Percentiles rank a stretch among this genome's conserved stretches.
These are phyloP conservation scores for Heliothis peltigera DNA, from an alignment of 2,888 invertebrate genomes.

Conservation along the genomic window DNA sequence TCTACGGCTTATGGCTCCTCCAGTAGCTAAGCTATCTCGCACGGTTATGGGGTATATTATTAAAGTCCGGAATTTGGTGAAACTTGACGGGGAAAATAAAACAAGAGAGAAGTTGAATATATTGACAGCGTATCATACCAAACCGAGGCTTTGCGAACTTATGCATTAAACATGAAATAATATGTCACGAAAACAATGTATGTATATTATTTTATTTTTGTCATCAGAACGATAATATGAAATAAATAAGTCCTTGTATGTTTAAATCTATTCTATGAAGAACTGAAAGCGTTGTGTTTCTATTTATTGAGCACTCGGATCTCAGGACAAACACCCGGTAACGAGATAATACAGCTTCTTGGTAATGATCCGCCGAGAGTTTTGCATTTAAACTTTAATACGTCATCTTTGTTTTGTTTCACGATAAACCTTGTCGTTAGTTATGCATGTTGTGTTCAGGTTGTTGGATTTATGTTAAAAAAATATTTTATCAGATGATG, in stretches of 20 bases:
- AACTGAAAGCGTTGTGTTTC: constrained; percentile 3
- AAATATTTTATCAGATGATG: no score
- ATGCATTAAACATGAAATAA: no score
- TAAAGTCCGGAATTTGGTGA: constrained; percentile 3
- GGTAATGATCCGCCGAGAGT: not conserved
- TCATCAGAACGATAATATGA: no score
- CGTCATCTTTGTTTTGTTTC: not conserved
- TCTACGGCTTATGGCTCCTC: constrained; percentile 37
- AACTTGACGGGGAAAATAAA: not conserved
- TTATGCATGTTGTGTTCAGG: not conserved
- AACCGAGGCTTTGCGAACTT: not conserved
- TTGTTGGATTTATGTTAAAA: not conserved
- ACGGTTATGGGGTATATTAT: constrained; percentile 11
- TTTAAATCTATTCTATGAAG: not conserved
- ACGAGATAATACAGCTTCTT: constrained; percentile 15
- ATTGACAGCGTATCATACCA: not conserved
- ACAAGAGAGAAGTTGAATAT: not conserved
- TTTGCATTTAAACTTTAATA: not conserved
- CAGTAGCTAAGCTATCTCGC: constrained; percentile 35
- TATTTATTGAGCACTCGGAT: not conserved
- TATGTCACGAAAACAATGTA: no score
- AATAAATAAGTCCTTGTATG: no score
- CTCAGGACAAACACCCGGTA: not conserved
- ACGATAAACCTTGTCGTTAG: not conserved
- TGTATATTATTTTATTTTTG: no score